Evolutionary conservation across 2,797 vertebrate species (phyloP).

Genomic region (Selene dorsalis): DNA sequence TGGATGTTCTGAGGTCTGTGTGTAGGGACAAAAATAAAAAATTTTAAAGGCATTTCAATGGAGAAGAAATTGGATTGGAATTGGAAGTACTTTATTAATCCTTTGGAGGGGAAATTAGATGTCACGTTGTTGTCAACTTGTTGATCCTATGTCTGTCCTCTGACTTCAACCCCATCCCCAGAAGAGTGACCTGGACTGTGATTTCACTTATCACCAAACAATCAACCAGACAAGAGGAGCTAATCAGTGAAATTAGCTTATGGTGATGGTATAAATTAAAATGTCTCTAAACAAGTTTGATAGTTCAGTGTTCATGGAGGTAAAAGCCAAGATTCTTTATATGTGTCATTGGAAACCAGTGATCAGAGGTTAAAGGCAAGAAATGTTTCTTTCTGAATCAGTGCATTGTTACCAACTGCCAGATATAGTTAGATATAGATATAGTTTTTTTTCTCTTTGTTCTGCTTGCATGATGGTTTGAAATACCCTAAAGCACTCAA

Average conservation of each 20-base stretch:
- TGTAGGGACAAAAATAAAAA: not conserved
- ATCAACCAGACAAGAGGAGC: not conserved
- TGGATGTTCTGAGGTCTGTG: slow-evolving; percentile 92
- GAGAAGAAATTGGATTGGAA: too few species aligned
- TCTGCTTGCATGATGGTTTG: too few species aligned
- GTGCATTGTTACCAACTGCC: not conserved
- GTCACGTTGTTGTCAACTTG: too few species aligned
- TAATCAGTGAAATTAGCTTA: slow-evolving; percentile 5
- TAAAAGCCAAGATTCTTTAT: not conserved
- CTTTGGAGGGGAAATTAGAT: too few species aligned
- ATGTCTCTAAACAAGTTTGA: not conserved
- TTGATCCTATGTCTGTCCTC: too few species aligned
- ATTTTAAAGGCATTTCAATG: too few species aligned
- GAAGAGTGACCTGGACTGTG: not conserved
- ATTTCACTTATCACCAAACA: slow-evolving; percentile 3
- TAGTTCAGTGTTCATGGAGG: not conserved
- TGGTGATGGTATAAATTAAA: not conserved
- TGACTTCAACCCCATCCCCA: too few species aligned
- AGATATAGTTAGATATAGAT: too few species aligned
- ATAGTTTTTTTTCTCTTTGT: too few species aligned
- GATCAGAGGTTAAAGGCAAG: not conserved
- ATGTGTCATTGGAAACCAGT: not conserved
- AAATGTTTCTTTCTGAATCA: not conserved
- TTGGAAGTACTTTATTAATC: too few species aligned
- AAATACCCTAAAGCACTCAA: too few species aligned